These are phyloP conservation scores for Spodoptera litura DNA, from an alignment of 1,140 invertebrate species.

Conservation along the genomic window DNA sequence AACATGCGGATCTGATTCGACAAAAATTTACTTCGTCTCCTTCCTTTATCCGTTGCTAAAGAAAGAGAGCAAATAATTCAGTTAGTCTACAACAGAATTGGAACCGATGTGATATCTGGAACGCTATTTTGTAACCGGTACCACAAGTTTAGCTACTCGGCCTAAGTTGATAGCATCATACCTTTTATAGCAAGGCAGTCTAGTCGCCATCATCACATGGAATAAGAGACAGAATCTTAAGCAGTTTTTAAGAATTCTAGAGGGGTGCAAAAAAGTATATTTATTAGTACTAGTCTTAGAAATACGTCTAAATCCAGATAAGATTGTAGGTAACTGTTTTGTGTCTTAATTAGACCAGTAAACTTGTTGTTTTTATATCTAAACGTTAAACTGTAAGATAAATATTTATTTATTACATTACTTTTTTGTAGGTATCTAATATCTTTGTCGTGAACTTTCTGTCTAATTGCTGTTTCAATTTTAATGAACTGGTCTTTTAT, in stretches of 20 bases:
- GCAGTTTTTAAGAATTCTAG: constrained; percentile 43
- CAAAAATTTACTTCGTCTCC: no score
- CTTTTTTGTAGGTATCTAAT: no score
- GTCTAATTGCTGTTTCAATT: no score
- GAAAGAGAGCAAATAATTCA: no score
- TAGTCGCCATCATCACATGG: constrained; percentile 17
- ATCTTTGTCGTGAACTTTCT: no score
- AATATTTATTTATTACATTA: no score
- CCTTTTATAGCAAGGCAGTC: constrained; percentile 41
- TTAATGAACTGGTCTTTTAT: no score
- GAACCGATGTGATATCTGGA: constrained; percentile 1
- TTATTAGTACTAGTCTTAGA: background rate
- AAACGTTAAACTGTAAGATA: no score
- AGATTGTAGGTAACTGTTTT: background rate
- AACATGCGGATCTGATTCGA: no score
- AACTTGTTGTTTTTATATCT: no score
- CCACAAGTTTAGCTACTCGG: constrained; percentile 4
- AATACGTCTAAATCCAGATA: background rate
- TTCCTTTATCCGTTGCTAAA: no score
- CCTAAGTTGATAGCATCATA: constrained; percentile 33
- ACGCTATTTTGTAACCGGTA: constrained; percentile 28
- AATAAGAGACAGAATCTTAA: constrained; percentile 47
- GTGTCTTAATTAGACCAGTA: no score
- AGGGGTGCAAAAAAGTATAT: background rate
- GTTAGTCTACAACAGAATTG: background rate